Evolutionary conservation across 2,797 vertebrate species (phyloP).

Genomic region (Cyclura pinguis): DNA sequence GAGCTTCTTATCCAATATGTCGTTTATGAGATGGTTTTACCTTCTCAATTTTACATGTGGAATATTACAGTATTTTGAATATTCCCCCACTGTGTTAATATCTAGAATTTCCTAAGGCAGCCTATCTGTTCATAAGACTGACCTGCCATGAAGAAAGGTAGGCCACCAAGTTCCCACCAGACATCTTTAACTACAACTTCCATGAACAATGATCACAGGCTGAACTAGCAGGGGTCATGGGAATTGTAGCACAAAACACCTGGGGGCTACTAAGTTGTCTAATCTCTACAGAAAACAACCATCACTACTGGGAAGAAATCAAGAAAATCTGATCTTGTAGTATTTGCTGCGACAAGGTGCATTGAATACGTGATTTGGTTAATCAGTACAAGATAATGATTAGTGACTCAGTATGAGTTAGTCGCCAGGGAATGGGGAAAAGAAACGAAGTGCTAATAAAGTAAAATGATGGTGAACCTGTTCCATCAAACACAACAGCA

Average conservation of each 20-base stretch:
- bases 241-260: neutral
- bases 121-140: neutral
- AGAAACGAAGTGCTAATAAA: neutral
- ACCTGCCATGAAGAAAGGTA: too few relatives aligned
- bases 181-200: neutral
- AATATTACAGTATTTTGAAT: neutral
- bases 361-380: neutral
- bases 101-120: neutral
- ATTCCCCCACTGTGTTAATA: neutral
- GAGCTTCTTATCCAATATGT: neutral
- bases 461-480: neutral
- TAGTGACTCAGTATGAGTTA: neutral
- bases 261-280: neutral
- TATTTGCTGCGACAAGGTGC: neutral
- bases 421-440: neutral
- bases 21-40: neutral
- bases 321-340: neutral
- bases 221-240: too few relatives aligned
- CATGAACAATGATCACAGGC: neutral
- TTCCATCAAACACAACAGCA: neutral
- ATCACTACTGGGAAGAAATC: neutral
- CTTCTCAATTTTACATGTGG: neutral
- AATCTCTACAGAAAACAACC: neutral
- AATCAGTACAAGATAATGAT: too few relatives aligned
- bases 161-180: neutral